phyloP scores from a whole-genome alignment of 1,140 invertebrate genomes.

The Drosophila pectinifera region DNA sequence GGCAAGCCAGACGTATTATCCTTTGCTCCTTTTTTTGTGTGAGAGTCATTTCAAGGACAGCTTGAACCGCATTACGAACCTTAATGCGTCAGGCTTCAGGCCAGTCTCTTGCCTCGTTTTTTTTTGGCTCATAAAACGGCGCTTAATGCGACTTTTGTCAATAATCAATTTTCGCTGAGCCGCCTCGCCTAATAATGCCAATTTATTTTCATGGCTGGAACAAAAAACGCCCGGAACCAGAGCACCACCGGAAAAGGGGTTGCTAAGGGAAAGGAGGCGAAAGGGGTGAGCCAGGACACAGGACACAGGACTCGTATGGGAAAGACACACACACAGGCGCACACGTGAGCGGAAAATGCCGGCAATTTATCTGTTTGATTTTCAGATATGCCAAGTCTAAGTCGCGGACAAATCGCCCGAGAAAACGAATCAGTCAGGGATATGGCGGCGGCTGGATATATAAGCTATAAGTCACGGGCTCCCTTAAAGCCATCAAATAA shows the following conservation, averaged over 20 bases:
- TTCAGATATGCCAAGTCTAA: constrained; percentile 57
- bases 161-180: constrained; percentile 80
- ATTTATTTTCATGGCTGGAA: constrained; percentile 63
- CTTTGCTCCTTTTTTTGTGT: constrained; percentile 16
- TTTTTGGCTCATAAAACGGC: constrained; percentile 69
- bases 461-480: neutral
- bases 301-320: constrained; percentile 3
- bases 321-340: constrained; percentile 9
- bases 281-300: neutral
- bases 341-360: constrained; percentile 58
- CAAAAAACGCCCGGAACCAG: constrained; percentile 8
- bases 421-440: constrained; percentile 40
- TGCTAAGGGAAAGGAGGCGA: constrained; percentile 25
- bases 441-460: constrained; percentile 9
- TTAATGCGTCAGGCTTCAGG: constrained; percentile 39
- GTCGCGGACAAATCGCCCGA: constrained; percentile 34
- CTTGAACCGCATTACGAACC: constrained; percentile 64
- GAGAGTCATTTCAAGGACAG: constrained; percentile 65
- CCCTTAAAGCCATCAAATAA: neutral
- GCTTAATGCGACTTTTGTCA: constrained; percentile 72
- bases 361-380: constrained; percentile 78
- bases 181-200: constrained; percentile 72
- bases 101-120: neutral
- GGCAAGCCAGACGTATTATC: constrained; percentile 26
- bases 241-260: constrained; percentile 42